phyloP scores from a whole-genome alignment of 2,888 invertebrate species.

The Clistopyga incitator region DNA sequence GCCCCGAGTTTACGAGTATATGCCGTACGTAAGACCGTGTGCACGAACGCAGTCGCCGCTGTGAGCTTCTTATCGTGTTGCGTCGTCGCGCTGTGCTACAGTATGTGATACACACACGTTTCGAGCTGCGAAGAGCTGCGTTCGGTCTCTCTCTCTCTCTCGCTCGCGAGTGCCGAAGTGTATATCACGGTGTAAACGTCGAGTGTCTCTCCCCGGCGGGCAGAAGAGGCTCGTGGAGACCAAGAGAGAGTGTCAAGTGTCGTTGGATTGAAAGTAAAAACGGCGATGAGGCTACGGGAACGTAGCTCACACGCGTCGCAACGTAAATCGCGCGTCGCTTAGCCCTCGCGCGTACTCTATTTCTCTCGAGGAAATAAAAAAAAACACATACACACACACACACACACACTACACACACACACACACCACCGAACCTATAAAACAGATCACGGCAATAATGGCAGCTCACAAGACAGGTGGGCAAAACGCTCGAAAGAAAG shows the following conservation, averaged over 20 bases:
- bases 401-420: conserved; percentile 6
- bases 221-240: conserved; percentile 18
- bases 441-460: conserved; percentile 76
- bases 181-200: neutral
- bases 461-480: conserved; percentile 85
- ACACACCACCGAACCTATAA: conserved; percentile 37
- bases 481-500: conserved; percentile 85
- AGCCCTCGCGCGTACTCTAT: conserved; percentile 53
- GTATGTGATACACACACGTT: conserved; percentile 18
- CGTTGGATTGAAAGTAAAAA: conserved; percentile 11
- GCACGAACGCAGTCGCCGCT: conserved; percentile 42
- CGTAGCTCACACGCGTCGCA: conserved; percentile 57
- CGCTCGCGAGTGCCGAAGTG: conserved; percentile 19
- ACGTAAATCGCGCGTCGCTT: conserved; percentile 65
- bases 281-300: conserved; percentile 66
- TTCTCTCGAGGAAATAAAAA: neutral
- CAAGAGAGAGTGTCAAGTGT: neutral
- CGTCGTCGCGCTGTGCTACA: conserved; percentile 16
- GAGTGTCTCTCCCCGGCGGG: conserved; percentile 31
- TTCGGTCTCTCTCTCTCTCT: conserved; percentile 4
- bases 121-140: conserved; percentile 7
- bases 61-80: conserved; percentile 41
- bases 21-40: neutral
- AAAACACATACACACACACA: conserved; percentile 26
- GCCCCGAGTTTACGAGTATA: too few relatives aligned